Percentiles rank a stretch among this genome's conserved stretches.
Evolutionary conservation across 2,113 vertebrate genomes (phyloP).

Genomic region (Panurus biarmicus): DNA sequence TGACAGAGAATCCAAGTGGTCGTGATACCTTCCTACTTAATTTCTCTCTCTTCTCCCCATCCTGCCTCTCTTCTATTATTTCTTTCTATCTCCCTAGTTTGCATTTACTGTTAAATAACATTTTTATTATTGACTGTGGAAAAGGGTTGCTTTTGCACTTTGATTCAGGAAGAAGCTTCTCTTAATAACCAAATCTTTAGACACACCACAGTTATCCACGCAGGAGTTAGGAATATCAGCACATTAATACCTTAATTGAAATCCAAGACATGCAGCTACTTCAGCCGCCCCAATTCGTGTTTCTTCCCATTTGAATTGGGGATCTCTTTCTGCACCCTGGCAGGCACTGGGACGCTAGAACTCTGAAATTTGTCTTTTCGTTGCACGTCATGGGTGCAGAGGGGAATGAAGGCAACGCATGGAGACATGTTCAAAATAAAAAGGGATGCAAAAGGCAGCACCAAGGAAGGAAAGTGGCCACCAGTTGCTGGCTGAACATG

Average conservation of each 20-base stretch:
- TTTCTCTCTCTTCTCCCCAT: not conserved
- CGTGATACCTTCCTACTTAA: not conserved
- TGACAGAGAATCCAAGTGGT: rapidly evolving
- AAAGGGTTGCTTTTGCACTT: not conserved
- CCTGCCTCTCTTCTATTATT: not conserved
- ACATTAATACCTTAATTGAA: not conserved
- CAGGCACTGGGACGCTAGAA: not conserved
- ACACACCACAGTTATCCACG: not conserved
- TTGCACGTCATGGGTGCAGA: not conserved
- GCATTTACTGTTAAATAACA: not conserved
- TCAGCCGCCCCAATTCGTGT: not conserved
- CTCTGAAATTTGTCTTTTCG: not conserved
- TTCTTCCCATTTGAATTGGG: not conserved
- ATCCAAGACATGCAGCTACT: not conserved
- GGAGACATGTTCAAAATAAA: not conserved
- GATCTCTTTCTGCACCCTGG: not conserved
- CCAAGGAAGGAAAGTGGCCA: not conserved
- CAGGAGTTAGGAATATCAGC: no score
- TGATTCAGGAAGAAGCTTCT: not conserved
- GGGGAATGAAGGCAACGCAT: not conserved
- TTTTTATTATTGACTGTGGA: not conserved
- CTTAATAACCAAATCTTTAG: no score
- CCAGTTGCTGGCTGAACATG: not conserved
- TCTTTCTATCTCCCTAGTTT: not conserved
- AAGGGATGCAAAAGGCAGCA: not conserved